Conservation (phyloP, 53 echinoderm and acorn worm genomes). For the Crossaster papposus region DNA sequence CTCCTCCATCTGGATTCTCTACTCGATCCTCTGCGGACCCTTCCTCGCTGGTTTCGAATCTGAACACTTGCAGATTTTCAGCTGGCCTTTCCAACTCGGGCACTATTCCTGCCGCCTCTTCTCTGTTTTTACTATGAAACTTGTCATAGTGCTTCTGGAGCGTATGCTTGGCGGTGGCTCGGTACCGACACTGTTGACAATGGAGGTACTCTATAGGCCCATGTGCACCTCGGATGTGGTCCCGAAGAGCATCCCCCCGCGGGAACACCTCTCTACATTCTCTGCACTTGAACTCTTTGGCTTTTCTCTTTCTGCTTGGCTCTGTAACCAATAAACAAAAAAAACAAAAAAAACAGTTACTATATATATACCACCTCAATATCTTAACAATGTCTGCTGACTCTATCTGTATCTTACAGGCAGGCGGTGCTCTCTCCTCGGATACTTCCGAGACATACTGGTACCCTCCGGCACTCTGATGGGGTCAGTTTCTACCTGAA, state of each 20-base stretch:
- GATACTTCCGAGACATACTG: too few relatives aligned
- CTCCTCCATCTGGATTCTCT: not conserved
- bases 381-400: too few relatives aligned
- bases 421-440: too few relatives aligned
- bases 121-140: not conserved
- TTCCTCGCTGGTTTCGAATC: too few relatives aligned
- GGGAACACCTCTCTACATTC: not conserved
- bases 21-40: not conserved
- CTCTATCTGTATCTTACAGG: too few relatives aligned
- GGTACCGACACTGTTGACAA: not conserved
- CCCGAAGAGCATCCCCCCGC: not conserved
- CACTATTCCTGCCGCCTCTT: too few relatives aligned
- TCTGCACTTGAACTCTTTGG: not conserved
- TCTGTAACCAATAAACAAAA: not conserved
- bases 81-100: too few relatives aligned
- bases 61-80: too few relatives aligned
- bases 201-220: not conserved
- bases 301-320: not conserved
- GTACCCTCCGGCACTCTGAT: too few relatives aligned
- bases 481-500: too few relatives aligned
- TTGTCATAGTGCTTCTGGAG: not conserved
- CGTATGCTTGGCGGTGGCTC: not conserved
- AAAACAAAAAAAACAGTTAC: not conserved
- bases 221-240: constrained; percentile 2
- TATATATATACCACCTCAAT: too few relatives aligned